Base-by-base conservation (phyloP, 2,888 invertebrate species). In the Leuctra nigra region DNA sequence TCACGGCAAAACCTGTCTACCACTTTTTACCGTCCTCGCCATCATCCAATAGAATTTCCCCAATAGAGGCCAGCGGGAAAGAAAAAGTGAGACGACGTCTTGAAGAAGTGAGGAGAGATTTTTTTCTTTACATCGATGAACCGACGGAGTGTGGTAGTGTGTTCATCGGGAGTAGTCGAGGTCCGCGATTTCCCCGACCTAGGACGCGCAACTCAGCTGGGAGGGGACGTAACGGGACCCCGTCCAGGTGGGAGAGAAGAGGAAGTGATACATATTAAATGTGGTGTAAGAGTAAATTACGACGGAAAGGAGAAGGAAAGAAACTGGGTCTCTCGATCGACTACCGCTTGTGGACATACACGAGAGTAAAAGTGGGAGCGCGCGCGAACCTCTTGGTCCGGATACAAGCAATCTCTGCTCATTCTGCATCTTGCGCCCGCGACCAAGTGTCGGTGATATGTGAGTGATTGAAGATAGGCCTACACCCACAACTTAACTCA, bases 191-290 rank as follows among this genome's bases (percentile, higher is more conserved):
- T 50, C 50, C 50, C 50, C 50, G 50, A 50, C 50, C 50, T 33
- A 50, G 50, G 50, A 16, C 33, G 33, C 16, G 41, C 20, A 20
- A 9, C n/a, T 18, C n/a, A 11, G n/a, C 35, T 33, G 50, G 50
- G 35, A 18, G 50, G 50, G 50, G 50, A 20, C 50, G 22, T 35
- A 50, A 33, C 35, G 50, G 50, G 35, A 50, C 50, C 33, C 16
- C 20, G 18, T 20, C 35, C 20, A 50, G 23, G 35, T 20, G 50
- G 35, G 50, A 50, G 50, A 33, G 33, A 22, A 50, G 33, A 50
- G 50, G 50, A 50, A 50, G 50, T 50, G 50, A 50, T 50, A 50
- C 50, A 50, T 35, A 50, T 50, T 50, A 50, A 50, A 50, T 50
- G 50, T 50, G 50, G 50, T 50, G 50, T 50, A 50, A 50, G 50